A percentile compares a stretch with the other conserved stretches of the same genome.
Evolutionary conservation across 2,797 vertebrate genomes (phyloP).

Genomic region (Fringilla coelebs): DNA sequence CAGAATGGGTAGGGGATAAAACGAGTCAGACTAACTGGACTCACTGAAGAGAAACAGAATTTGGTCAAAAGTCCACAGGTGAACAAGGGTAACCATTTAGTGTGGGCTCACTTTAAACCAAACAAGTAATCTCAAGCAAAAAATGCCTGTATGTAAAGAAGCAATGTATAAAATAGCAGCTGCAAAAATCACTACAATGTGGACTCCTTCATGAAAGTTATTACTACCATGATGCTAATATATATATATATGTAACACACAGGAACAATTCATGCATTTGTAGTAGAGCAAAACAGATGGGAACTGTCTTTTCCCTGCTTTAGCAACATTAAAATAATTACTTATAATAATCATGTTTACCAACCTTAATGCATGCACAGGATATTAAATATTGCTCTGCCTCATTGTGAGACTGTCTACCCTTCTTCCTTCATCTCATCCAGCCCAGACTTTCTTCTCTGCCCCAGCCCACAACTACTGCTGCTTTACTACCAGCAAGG

Average conservation of each 20-base stretch:
- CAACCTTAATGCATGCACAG: background rate
- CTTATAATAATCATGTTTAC: background rate
- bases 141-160: background rate
- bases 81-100: background rate
- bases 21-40: background rate
- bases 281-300: background rate
- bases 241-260: background rate
- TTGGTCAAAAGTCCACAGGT: background rate
- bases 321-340: background rate
- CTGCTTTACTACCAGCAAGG: constrained; percentile 63
- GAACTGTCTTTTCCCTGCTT: background rate
- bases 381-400: background rate
- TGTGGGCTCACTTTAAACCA: background rate
- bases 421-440: background rate
- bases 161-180: background rate
- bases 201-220: background rate
- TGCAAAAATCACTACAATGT: background rate
- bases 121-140: background rate
- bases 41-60: background rate
- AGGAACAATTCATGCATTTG: background rate
- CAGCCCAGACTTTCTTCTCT: constrained; percentile 39
- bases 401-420: background rate
- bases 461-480: constrained; percentile 6
- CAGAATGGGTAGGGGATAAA: background rate
- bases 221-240: background rate